Conservation (phyloP, 1,140 invertebrate genomes). For the Luehdorfia chinensis region DNA sequence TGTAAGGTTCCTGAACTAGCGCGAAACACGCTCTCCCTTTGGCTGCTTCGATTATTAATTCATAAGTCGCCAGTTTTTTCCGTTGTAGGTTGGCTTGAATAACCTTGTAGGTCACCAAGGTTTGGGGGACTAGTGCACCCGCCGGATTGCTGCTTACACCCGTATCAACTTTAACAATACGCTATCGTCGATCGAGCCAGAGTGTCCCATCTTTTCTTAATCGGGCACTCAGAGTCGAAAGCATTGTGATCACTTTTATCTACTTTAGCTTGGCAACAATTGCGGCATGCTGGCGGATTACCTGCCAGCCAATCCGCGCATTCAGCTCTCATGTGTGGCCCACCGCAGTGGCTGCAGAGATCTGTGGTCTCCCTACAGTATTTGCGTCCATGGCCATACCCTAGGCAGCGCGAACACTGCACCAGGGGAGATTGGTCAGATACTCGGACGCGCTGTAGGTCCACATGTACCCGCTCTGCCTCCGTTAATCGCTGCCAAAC, state of each 20-base stretch:
- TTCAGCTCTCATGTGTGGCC: too few relatives aligned
- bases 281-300: too few relatives aligned
- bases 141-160: too few relatives aligned
- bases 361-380: constrained; percentile 5
- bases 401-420: background rate
- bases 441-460: background rate
- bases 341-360: constrained; percentile 6
- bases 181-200: too few relatives aligned
- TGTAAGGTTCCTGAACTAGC: constrained; percentile 14
- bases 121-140: too few relatives aligned
- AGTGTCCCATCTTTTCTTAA: background rate
- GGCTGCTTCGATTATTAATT: background rate
- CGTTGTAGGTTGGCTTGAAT: background rate
- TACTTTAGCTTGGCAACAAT: too few relatives aligned
- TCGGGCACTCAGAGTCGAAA: too few relatives aligned
- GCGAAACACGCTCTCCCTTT: background rate
- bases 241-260: too few relatives aligned
- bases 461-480: background rate
- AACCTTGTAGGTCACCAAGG: too few relatives aligned
- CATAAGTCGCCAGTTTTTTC: background rate
- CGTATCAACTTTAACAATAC: too few relatives aligned
- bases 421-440: background rate
- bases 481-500: background rate
- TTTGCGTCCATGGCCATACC: background rate
- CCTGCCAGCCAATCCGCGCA: too few relatives aligned